These are phyloP conservation scores for Pseudochirops corinnae DNA, from an alignment of 2,797 vertebrate species.

Conservation along the genomic window DNA sequence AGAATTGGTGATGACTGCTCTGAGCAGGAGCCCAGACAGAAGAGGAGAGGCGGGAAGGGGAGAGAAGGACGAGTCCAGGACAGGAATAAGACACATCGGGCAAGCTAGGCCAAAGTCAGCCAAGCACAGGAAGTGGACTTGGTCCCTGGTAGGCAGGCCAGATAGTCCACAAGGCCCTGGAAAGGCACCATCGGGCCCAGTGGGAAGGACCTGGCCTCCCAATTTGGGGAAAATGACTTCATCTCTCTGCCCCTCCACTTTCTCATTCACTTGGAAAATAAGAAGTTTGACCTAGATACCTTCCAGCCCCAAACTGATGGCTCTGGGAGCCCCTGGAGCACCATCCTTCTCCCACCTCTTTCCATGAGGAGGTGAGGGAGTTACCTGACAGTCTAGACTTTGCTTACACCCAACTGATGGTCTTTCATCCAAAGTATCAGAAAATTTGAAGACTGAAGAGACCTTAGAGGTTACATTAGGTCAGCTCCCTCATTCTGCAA, in stretches of 20 bases:
- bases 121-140: not conserved
- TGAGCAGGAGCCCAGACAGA: not conserved
- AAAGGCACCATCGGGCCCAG: not conserved
- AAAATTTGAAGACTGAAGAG: not conserved
- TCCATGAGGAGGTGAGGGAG: not conserved
- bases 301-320: not conserved
- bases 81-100: not conserved
- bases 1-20: not conserved
- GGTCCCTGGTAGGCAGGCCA: not conserved
- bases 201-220: not conserved
- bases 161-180: not conserved
- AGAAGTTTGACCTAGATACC: not conserved
- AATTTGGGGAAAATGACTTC: not conserved
- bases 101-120: not conserved
- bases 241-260: not conserved
- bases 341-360: not conserved
- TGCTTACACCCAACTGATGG: not conserved
- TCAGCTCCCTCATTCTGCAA: not conserved
- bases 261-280: not conserved
- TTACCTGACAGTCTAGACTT: not conserved
- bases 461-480: not conserved
- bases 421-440: not conserved
- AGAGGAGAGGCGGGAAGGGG: not conserved
- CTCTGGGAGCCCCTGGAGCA: not conserved
- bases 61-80: not conserved